Evolutionary conservation across 2,113 vertebrate species (phyloP), one percentile per base, ranked within the genome.

Genomic region (Prunella himalayana): DNA sequence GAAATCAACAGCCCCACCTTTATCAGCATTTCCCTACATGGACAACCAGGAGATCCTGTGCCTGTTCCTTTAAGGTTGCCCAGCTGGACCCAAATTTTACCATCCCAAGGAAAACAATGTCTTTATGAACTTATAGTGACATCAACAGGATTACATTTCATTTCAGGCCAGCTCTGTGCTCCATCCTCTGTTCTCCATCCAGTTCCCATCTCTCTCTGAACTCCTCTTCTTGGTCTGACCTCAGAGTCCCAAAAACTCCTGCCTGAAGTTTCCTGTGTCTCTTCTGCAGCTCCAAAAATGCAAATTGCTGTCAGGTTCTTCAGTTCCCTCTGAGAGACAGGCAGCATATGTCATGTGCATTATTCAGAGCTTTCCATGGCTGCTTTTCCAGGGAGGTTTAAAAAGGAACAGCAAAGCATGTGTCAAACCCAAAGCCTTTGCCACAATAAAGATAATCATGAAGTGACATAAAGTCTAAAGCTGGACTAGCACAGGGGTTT

Each of bases 281-380:
- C 3, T 56, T 41, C 65, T 69, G 47, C 73, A 86, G 70, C 71
- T 90, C 94, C 83, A 73, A 33, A 88, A 72, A 64, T 25, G 71
- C 72, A 89, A 92, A 92, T 65, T 79, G 61, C 69, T 94, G 64
- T 71, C 24, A 4, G 54, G 73, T 54, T 86, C 72, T 71, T 44
- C 87, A 71, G 11, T 12, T 91, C 78, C 65, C 69, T 79, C 92
- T 42, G 70, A 72, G 88, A 94, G 94, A 84, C 72, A 86, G 72
- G 93, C 87, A 89, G 90, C 90, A 93, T 85, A 89, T 91, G 92
- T 27, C 94, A 54, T 47, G 69, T 95, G 82, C 70, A 91, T 91
- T 93, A 94, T 91, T 90, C 90, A 97, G 69, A 87, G 82, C 81
- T 92, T 75, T 66, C 33, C 73, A 31, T 3, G 51, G 65, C 49